A percentile compares a stretch with the other conserved stretches of the same genome.
Conservation (phyloP, 2,888 invertebrate genomes). For the Neocrepidodera transversa region DNA sequence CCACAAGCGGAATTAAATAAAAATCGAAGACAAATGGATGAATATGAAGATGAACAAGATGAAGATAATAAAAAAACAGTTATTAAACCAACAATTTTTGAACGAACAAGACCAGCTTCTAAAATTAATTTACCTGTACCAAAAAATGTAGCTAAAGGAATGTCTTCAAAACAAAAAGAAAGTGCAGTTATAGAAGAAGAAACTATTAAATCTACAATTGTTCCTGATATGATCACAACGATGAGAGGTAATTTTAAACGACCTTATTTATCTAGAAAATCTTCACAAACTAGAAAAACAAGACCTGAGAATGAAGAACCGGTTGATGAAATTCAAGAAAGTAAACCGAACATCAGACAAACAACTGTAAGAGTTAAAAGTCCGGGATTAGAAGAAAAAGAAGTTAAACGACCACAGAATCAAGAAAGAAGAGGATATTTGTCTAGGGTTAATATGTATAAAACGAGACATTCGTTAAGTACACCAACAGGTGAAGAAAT, state of each 20-base stretch:
- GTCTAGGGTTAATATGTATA: slow-evolving; percentile 12
- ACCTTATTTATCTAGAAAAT: slow-evolving; percentile 82
- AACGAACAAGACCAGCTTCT: slow-evolving; percentile 77
- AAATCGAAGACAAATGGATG: slow-evolving; percentile 53
- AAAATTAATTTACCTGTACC: slow-evolving; percentile 84
- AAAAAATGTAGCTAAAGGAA: slow-evolving; percentile 66
- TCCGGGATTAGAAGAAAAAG: slow-evolving; percentile 17
- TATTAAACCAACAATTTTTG: slow-evolving; percentile 75
- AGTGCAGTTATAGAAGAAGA: slow-evolving; percentile 66
- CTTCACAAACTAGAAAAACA: slow-evolving; percentile 52
- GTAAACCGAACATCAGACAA: slow-evolving; percentile 25
- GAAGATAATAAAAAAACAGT: slow-evolving; percentile 52
- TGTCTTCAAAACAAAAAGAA: slow-evolving; percentile 50
- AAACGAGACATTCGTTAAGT: slow-evolving; percentile 21
- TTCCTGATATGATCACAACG: slow-evolving; percentile 47
- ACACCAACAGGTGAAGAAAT: slow-evolving; percentile 11
- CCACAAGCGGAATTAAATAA: slow-evolving; percentile 11
- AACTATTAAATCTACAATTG: not conserved
- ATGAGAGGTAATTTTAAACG: slow-evolving; percentile 76
- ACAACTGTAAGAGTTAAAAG: slow-evolving; percentile 23
- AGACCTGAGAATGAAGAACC: not conserved
- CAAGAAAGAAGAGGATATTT: slow-evolving; percentile 1
- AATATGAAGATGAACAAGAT: slow-evolving; percentile 55
- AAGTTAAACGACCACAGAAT: slow-evolving; percentile 5
- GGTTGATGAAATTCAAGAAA: slow-evolving; percentile 31